Conservation (phyloP, 2,113 vertebrate genomes). For the Tragelaphus strepsiceros region DNA sequence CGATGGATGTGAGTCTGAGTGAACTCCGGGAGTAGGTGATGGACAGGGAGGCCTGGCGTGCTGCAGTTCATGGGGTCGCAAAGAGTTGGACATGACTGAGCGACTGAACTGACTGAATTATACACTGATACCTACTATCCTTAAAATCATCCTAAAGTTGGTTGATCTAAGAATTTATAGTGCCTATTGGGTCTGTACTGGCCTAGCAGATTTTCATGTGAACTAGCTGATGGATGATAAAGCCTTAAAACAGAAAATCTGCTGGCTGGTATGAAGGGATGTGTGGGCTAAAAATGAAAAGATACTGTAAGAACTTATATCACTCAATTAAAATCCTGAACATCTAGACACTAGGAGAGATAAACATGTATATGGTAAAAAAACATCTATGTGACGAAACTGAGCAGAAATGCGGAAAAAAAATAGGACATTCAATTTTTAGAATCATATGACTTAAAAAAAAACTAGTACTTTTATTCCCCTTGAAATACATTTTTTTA, state of each 20-base stretch:
- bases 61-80: no score
- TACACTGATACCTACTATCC: neutral
- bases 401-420: neutral
- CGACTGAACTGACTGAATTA: neutral
- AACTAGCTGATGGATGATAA: neutral
- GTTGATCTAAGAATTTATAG: neutral
- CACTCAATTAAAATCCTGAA: neutral
- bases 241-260: neutral
- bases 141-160: neutral
- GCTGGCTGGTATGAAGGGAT: neutral
- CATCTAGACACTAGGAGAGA: neutral
- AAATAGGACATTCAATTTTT: neutral
- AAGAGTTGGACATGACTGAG: no score
- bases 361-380: neutral
- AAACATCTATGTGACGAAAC: neutral
- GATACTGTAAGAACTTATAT: neutral
- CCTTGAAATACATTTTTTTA: constrained; percentile 19
- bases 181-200: neutral
- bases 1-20: no score
- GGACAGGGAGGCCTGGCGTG: no score
- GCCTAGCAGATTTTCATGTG: neutral
- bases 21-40: no score
- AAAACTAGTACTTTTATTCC: neutral
- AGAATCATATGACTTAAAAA: neutral
- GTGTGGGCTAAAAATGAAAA: neutral